Evolutionary conservation across 2,113 vertebrate species (phyloP), one percentile per base, ranked within the genome.

Genomic region (Centropristis striata): DNA sequence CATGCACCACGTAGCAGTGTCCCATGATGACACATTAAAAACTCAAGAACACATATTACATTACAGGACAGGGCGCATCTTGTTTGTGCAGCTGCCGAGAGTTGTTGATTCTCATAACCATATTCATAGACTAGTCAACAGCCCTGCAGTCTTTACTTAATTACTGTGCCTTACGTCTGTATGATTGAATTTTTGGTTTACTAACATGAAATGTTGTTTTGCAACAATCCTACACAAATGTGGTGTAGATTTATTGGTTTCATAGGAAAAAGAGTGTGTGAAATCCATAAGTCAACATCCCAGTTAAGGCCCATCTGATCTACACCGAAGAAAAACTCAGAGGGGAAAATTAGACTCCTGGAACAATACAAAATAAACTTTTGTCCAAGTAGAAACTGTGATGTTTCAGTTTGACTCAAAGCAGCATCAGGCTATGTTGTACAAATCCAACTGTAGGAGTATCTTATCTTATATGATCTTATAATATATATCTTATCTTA

Each of bases 61-160:
- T n/a, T 32, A 23, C 6, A 21, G 27, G 23, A 25, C 28, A 46
- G 18, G 23, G 36, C 2, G 18, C 15, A 37, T 36, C 42, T 28
- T 41, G 51, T 32, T 54, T 58, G 23, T 80, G 65, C 8, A 21
- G 18, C 25, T 39, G 32, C 41, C 4, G n/a, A 58, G n/a, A 46
- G 13, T 41, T 41, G n/a, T 61, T 2, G 20, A 65, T 66, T 78
- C 9, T 47, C 64, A 63, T 76, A 25, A 67, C 3, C 3, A 37
- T 57, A 60, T 53, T 70, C 27, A 66, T 11, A 46, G 16, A 73
- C 25, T 21, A 44, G 41, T 63, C 68, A 70, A 65, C 7, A 55
- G 37, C 1, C 14, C 20, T 25, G 27, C 50, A 42, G 13, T n/a
- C 65, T 50, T 73, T n/a, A n/a, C n/a, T n/a, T 41, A 25, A 68